Evolutionary conservation across 2,797 vertebrate genomes (phyloP).

Genomic region (Lateolabrax maculatus): DNA sequence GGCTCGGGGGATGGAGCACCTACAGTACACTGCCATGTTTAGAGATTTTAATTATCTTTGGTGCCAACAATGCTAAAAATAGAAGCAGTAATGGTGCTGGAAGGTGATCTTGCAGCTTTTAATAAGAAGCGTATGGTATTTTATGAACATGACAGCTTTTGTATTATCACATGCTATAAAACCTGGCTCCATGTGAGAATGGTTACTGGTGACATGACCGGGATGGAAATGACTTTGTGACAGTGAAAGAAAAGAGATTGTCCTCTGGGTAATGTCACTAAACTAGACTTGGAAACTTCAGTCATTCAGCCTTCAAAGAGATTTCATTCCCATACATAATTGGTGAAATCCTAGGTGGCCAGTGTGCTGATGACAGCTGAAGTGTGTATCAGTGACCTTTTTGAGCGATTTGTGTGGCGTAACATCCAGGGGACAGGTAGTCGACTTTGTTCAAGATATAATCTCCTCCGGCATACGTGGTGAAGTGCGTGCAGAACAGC

Average conservation of each 20-base stretch:
- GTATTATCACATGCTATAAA: slow-evolving; percentile 1
- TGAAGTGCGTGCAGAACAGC: slow-evolving; percentile 51
- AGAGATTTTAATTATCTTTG: slow-evolving; percentile 6
- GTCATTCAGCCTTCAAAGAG: slow-evolving; percentile 19
- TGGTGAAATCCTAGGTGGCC: slow-evolving; percentile 10
- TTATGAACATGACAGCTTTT: background rate
- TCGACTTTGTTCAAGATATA: slow-evolving; percentile 48
- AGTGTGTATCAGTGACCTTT: slow-evolving; percentile 53
- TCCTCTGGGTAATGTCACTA: slow-evolving; percentile 22
- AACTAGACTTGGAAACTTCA: slow-evolving; percentile 15
- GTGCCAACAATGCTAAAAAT: slow-evolving; percentile 1
- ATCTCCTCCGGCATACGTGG: slow-evolving; percentile 36
- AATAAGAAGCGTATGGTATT: background rate
- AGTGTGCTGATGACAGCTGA: slow-evolving; percentile 27
- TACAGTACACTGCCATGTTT: background rate
- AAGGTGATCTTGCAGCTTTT: slow-evolving; percentile 5
- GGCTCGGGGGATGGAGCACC: slow-evolving; percentile 1
- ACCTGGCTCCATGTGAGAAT: background rate
- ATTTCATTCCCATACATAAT: slow-evolving; percentile 31
- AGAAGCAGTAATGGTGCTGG: background rate
- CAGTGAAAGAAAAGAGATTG: background rate
- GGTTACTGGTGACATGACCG: background rate
- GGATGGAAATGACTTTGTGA: background rate
- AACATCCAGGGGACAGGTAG: slow-evolving; percentile 40
- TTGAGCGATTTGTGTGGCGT: slow-evolving; percentile 14